Conservation (phyloP, 2,888 invertebrate genomes). For the Tortricodes alternella region DNA sequence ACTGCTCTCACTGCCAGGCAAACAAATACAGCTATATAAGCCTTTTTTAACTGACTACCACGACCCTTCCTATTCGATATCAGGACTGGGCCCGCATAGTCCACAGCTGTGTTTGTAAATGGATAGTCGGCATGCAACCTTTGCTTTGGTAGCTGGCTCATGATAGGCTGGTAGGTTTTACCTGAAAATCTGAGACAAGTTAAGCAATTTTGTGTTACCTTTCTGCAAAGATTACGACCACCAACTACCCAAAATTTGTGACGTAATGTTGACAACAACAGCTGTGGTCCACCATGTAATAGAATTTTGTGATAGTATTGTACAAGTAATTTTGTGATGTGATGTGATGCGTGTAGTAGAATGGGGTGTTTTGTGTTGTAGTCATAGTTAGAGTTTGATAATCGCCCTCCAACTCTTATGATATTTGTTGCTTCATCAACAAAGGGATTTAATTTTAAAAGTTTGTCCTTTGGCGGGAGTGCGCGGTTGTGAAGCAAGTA, state of each 20-base stretch:
- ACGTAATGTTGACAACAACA: conserved; percentile 21
- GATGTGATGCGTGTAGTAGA: conserved; percentile 23
- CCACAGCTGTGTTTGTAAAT: conserved; percentile 2
- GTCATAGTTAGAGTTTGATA: conserved; percentile 25
- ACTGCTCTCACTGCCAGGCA: conserved; percentile 3
- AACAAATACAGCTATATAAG: background rate
- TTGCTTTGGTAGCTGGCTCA: conserved; percentile 9
- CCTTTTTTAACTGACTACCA: conserved; percentile 1
- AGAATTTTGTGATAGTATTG: conserved; percentile 21
- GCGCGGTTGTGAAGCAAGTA: background rate
- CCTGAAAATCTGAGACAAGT: conserved; percentile 29
- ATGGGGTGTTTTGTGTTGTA: conserved; percentile 29
- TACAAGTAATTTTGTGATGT: conserved; percentile 15
- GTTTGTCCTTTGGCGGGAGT: conserved; percentile 6
- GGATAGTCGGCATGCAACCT: background rate
- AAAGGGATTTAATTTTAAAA: conserved; percentile 23
- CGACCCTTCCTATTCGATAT: conserved; percentile 1
- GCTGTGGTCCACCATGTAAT: conserved; percentile 28
- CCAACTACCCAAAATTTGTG: conserved; percentile 1
- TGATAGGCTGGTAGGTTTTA: conserved; percentile 26
- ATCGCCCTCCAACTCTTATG: conserved; percentile 27
- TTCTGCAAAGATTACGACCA: background rate
- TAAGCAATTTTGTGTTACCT: conserved; percentile 3
- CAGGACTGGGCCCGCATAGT: conserved; percentile 13
- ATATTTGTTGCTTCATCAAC: conserved; percentile 1